Evolutionary conservation across 1,140 invertebrate genomes (phyloP), one percentile per base, ranked within the genome.

Genomic region (Epicauta chinensis): DNA sequence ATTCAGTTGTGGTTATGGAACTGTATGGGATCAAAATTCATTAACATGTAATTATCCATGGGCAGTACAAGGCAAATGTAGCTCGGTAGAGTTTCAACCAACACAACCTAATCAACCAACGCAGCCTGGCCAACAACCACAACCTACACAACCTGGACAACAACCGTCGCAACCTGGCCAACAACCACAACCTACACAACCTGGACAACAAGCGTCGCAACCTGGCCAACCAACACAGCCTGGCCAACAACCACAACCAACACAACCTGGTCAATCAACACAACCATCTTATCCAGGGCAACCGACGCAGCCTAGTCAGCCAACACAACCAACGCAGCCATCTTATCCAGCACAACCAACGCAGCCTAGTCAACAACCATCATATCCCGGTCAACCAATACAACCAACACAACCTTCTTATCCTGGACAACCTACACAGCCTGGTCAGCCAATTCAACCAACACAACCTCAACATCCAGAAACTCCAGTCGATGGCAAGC

Each of bases 1-100:
- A 41, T 86, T 84, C 68, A 68, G 68, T 15, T 86, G 82, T 66
- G 79, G 78, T 1, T 74, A 79, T 47, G 80, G 43, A n/a, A 40
- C 34, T n/a, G 52, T 54, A 5, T 54, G 52, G 52, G 52, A 54
- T 42, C 44, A 54, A 54, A 32, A 23, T 12, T 12, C 31, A 14
- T 14, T 46, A 13, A 36, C 52, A 12, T 54, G 52, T 42, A 54
- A 54, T 42, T 34, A 48, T 15, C 10, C 38, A 32, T 40, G 44
- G 44, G 37, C 44, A 34, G 52, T 54, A 2, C 12, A 16, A 11
- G 52, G 52, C 2, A 54, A 49, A 42, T 43, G 37, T 10, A 48
- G 14, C 30, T 29, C 52, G 17, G 13, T 44, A 16, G 14, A 49
- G 39, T 23, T 23, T 23, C 4, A 23, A 3, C 23, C 4, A 23